phyloP scores from a whole-genome alignment of 23 tunicate genomes.

The Pegea sp. region DNA sequence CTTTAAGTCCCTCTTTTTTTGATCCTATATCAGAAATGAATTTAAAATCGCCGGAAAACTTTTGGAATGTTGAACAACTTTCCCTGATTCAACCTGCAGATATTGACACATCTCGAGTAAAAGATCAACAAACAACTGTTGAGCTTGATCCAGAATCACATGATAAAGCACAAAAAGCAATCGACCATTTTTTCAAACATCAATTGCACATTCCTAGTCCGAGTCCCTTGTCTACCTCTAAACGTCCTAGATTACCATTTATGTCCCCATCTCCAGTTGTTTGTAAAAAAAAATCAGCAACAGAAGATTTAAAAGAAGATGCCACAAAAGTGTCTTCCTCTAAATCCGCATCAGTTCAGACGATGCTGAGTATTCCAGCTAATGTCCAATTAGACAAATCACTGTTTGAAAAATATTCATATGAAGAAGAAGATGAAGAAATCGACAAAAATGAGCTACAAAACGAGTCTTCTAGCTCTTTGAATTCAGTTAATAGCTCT shows the following conservation, averaged over 20 bases:
- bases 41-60: constrained; percentile 29
- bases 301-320: background rate
- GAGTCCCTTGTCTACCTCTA: constrained; percentile 17
- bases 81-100: constrained; percentile 59
- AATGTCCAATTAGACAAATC: constrained; percentile 20
- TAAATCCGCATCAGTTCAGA: constrained; percentile 35
- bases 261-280: constrained; percentile 49
- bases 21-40: no score
- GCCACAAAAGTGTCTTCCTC: constrained; percentile 1
- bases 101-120: constrained; percentile 50
- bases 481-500: no score
- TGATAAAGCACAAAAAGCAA: constrained; percentile 50
- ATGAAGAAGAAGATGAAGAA: background rate
- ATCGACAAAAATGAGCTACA: constrained; percentile 2
- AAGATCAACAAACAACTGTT: constrained; percentile 48
- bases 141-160: constrained; percentile 42
- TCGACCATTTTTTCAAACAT: constrained; percentile 59
- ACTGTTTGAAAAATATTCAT: constrained; percentile 12
- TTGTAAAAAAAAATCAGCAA: constrained; percentile 8
- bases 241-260: constrained; percentile 42
- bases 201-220: constrained; percentile 47
- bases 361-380: constrained; percentile 34
- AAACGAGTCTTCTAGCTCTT: constrained; percentile 7
- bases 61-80: constrained; percentile 82
- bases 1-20: no score